phyloP scores from a whole-genome alignment of 2,888 invertebrate species.

The Yponomeuta cagnagella region DNA sequence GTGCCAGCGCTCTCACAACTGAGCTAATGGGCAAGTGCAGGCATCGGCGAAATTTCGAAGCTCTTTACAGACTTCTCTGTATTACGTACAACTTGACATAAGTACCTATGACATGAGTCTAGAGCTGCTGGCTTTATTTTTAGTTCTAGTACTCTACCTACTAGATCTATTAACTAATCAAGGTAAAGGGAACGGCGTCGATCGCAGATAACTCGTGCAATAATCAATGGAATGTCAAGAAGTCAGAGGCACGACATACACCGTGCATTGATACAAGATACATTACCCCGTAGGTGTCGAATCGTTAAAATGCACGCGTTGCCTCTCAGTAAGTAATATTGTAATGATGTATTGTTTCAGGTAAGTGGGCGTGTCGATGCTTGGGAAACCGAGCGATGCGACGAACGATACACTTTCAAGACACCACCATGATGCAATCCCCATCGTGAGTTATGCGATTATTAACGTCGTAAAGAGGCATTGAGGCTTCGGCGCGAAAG shows the following conservation, averaged over 20 bases:
- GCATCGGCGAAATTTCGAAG: no score
- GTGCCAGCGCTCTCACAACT: no score
- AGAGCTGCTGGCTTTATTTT: not conserved
- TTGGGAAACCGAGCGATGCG: constrained; percentile 48
- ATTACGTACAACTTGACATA: no score
- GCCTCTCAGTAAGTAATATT: constrained; percentile 55
- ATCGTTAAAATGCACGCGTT: constrained; percentile 38
- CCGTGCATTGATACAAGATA: not conserved
- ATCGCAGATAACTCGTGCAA: constrained; percentile 4
- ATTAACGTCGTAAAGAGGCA: constrained; percentile 36
- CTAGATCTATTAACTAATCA: not conserved
- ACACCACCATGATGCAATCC: constrained; percentile 45
- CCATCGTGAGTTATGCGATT: constrained; percentile 50
- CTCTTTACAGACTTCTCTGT: no score
- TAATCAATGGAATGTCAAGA: constrained; percentile 5
- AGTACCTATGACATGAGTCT: not conserved
- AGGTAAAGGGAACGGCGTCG: constrained; percentile 7
- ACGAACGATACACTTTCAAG: constrained; percentile 45
- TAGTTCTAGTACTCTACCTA: not conserved
- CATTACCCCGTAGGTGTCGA: constrained; percentile 13
- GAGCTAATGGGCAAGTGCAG: no score
- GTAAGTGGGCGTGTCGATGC: constrained; percentile 61
- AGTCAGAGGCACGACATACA: not conserved
- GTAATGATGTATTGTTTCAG: constrained; percentile 74
- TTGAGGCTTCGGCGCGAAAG: constrained; percentile 7